phyloP scores from a whole-genome alignment of 2,113 vertebrate genomes.

The Notiomystis cincta region DNA sequence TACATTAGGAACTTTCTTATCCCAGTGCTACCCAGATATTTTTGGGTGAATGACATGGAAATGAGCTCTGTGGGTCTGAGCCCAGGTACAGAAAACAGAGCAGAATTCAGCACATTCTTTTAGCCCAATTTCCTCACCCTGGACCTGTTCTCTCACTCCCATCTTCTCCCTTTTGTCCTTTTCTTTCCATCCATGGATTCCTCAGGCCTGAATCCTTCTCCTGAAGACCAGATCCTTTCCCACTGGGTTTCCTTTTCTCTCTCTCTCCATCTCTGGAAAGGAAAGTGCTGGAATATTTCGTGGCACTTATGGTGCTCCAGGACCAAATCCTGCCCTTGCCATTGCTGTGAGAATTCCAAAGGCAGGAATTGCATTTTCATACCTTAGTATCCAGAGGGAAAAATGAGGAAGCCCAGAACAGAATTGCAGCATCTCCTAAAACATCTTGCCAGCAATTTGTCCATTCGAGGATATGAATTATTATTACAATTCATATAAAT shows the following conservation, averaged over 20 bases:
- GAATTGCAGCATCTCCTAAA: not conserved
- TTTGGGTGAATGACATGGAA: not conserved
- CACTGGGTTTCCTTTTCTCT: not conserved
- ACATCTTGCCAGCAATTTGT: not conserved
- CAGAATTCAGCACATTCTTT: not conserved
- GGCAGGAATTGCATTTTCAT: not conserved
- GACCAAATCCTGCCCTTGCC: not conserved
- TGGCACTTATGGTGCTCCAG: fast-evolving
- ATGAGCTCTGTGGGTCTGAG: not conserved
- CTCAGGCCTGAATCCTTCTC: not conserved
- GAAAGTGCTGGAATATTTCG: not conserved
- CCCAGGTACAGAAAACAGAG: not conserved
- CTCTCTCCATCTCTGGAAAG: not conserved
- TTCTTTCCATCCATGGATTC: not conserved
- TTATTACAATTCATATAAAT: not conserved
- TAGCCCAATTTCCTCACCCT: not conserved
- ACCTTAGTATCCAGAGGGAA: not conserved
- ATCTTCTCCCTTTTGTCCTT: not conserved
- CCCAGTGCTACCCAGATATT: not conserved
- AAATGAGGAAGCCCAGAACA: not conserved
- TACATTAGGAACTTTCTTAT: not conserved
- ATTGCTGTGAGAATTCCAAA: not conserved
- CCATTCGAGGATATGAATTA: not conserved
- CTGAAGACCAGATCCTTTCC: not conserved
- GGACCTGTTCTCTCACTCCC: not conserved